These are phyloP conservation scores for Campoletis raptor DNA, from an alignment of 2,888 invertebrate species.

Conservation along the genomic window DNA sequence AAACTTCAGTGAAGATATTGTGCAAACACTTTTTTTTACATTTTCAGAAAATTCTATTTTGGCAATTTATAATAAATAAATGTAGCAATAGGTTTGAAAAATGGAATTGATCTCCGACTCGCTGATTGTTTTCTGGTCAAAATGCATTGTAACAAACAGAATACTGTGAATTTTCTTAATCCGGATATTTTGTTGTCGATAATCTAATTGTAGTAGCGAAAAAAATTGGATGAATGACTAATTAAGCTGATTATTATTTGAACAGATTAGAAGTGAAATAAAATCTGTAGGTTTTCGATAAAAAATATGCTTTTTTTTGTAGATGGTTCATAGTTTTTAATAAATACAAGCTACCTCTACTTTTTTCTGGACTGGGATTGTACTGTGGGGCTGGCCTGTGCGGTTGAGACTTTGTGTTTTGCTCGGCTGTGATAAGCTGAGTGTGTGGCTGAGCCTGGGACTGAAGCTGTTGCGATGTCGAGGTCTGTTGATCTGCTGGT, in stretches of 20 bases:
- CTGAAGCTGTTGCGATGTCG: conserved; percentile 79
- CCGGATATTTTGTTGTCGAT: neutral
- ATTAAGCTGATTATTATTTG: neutral
- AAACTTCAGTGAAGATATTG: too few relatives aligned
- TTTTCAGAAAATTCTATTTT: too few relatives aligned
- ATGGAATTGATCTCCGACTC: neutral
- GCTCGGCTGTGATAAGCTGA: conserved; percentile 79
- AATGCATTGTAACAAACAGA: neutral
- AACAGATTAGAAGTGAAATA: neutral
- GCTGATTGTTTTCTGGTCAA: neutral
- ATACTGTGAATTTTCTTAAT: too few relatives aligned
- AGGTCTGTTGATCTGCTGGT: conserved; percentile 88
- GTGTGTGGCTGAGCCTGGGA: conserved; percentile 80
- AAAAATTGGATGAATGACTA: neutral
- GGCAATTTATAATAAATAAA: neutral
- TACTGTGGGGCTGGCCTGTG: conserved; percentile 83
- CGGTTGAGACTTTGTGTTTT: conserved; percentile 82
- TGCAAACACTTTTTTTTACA: too few relatives aligned
- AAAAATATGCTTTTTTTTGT: neutral
- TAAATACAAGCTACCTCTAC: conserved; percentile 85
- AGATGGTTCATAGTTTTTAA: conserved; percentile 68
- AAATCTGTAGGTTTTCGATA: neutral
- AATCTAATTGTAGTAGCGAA: too few relatives aligned
- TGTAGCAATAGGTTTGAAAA: neutral
- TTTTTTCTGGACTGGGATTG: conserved; percentile 85